phyloP scores from a whole-genome alignment of 2,113 vertebrate genomes.

The Thamnophis sirtalis region DNA sequence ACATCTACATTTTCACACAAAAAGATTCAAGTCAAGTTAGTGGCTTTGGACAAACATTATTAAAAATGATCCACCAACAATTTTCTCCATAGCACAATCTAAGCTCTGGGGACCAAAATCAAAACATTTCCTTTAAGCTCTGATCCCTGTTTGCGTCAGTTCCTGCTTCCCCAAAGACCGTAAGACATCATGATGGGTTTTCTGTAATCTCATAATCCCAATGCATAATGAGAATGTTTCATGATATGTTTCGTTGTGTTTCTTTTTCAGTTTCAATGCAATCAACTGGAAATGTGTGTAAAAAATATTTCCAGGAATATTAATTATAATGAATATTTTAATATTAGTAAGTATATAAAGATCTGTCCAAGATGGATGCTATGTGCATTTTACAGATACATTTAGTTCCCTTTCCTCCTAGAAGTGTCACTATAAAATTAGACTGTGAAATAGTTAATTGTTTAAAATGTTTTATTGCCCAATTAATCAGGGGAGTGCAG shows the following conservation, averaged over 20 bases:
- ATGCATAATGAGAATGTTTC: background rate
- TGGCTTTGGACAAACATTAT: background rate
- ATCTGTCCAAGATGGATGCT: too few relatives aligned
- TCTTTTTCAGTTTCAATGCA: background rate
- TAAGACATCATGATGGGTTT: background rate
- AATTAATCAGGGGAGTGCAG: background rate
- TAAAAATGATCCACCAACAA: background rate
- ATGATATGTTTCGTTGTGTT: background rate
- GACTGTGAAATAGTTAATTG: background rate
- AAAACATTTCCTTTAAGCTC: background rate
- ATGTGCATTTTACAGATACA: background rate
- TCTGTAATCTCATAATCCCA: background rate
- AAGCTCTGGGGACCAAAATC: background rate
- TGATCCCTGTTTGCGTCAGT: slow-evolving; percentile 2
- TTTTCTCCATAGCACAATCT: background rate
- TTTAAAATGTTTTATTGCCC: background rate
- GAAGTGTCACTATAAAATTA: background rate
- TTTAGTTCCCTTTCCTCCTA: background rate
- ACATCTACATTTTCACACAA: background rate
- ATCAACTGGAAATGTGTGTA: background rate
- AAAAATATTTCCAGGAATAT: background rate
- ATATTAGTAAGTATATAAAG: background rate
- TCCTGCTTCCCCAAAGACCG: background rate
- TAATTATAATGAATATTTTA: background rate
- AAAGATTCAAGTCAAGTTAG: background rate